Evolutionary conservation across 2,797 vertebrate species (phyloP), one percentile per base, ranked within the genome.

Genomic region (Gobionotothen gibberifrons): DNA sequence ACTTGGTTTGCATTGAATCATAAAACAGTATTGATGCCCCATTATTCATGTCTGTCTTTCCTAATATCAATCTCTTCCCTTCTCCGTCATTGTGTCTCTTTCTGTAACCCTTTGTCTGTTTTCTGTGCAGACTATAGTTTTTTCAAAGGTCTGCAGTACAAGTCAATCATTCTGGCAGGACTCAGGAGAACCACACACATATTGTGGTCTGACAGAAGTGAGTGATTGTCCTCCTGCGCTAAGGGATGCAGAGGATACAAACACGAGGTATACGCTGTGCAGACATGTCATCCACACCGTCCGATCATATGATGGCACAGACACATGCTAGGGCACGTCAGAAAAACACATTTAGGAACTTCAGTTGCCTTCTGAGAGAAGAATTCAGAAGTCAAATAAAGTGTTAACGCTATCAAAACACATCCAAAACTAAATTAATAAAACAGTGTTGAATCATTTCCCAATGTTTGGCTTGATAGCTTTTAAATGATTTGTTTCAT

Each of bases 101-200:
- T 36, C 43, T 54, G 10, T 15, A 69, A 63, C 10, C 40, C 44
- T 69, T 69, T 56, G 56, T 87, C 68, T 44, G 52, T 72, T 63
- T 74, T 74, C 65, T 46, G 59, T 47, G 57, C 55, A 66, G 29
- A 82, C 52, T 71, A 29, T 29, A 46, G 21, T 76, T 72, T 54
- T 67, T 82, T 65, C 69, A 79, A 76, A 82, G 80, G 78, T 82
- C 79, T 71, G 57, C 16, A 32, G 32, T 26, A 26, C 44, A 58
- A 76, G 67, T 83, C 81, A 68, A 79, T 83, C 81, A 81, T 74
- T 65, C 49, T 82, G 69, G 36, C 76, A 75, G 70, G 32, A 36
- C 32, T 36, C 32, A 2, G 32, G 21, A 9, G 11, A 84, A 65
- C 69, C 78, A 52, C 60, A 84, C 81, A 79, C 74, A 68, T 67